Base-by-base conservation (phyloP, 2,113 vertebrate species). In the Psettodes erumei region DNA sequence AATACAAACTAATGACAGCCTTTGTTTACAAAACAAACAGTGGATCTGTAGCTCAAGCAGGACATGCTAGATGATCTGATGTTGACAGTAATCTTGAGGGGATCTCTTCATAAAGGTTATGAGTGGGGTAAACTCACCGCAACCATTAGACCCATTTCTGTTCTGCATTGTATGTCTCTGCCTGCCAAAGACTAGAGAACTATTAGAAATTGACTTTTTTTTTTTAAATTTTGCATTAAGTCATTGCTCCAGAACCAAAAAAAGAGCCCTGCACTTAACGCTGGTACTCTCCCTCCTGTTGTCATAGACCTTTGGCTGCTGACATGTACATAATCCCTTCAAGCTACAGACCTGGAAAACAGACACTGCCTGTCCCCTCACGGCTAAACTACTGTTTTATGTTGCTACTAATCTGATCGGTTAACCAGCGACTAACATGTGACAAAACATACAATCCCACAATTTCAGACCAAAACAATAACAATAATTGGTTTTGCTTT, bases 21-120 rank as follows among this genome's bases (percentile, higher is more conserved):
- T 33, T 18, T 77, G 68, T 91, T 90, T 84, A 85, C 82, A 83
- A 79, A 74, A 73, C 79, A 90, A 89, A 81, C 79, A 84, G n/a
- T 69, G 25, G 40, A 33, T 58, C 47, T 84, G 78, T 77, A 28
- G 38, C 48, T 28, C 27, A 79, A 62, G 75, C 82, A 65, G 38
- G 25, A 32, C 16, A 13, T 15, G 51, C 37, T 48, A 15, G 27
- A 64, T 50, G 42, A 51, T 42, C 58, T 67, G 28, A 5, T 86
- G 88, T 87, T 86, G 88, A 89, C 67, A 75, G 85, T 85, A 81
- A 84, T 63, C 68, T 35, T 65, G 13, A 53, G 8, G 45, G 37
- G 32, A 51, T 23, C 32, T 75, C 2, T 48, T 27, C 65, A 13
- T 37, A 56, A 60, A 67, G 33, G 55, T 47, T 38, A n/a, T 10